Conservation (phyloP, 2,888 invertebrate species). For the Phyto melanocephala region DNA sequence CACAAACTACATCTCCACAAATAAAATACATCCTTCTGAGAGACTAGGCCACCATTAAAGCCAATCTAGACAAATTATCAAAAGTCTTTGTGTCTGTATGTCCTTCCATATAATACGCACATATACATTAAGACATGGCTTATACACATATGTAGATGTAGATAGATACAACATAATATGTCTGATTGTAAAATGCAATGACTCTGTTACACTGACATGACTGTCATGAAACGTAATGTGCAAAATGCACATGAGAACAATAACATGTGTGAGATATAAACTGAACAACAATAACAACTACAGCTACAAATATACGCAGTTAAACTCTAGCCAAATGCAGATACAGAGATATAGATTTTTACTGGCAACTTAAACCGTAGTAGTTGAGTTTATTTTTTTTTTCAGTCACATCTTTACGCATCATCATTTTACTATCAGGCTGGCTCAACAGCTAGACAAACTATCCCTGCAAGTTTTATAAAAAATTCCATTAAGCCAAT, state of each 20-base stretch:
- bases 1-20: too few relatives aligned
- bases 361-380: background rate
- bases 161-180: background rate
- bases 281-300: background rate
- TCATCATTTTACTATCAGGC: slow-evolving; percentile 51
- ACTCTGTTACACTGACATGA: slow-evolving; percentile 48
- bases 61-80: slow-evolving; percentile 28
- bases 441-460: slow-evolving; percentile 39
- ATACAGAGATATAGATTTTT: background rate
- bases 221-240: slow-evolving; percentile 34
- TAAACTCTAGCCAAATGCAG: background rate
- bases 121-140: slow-evolving; percentile 5
- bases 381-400: background rate
- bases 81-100: slow-evolving; percentile 1
- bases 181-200: slow-evolving; percentile 32
- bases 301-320: background rate
- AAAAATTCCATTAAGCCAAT: too few relatives aligned
- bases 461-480: background rate
- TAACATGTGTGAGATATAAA: slow-evolving; percentile 51
- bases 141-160: background rate
- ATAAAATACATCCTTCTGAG: too few relatives aligned
- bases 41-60: slow-evolving; percentile 6
- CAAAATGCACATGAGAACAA: slow-evolving; percentile 54
- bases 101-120: slow-evolving; percentile 24
- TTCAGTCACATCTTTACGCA: slow-evolving; percentile 52